A percentile compares a stretch with the other conserved stretches of the same genome.
Evolutionary conservation across 2,888 invertebrate genomes (phyloP).

Genomic region (Drosophila melanosoma): DNA sequence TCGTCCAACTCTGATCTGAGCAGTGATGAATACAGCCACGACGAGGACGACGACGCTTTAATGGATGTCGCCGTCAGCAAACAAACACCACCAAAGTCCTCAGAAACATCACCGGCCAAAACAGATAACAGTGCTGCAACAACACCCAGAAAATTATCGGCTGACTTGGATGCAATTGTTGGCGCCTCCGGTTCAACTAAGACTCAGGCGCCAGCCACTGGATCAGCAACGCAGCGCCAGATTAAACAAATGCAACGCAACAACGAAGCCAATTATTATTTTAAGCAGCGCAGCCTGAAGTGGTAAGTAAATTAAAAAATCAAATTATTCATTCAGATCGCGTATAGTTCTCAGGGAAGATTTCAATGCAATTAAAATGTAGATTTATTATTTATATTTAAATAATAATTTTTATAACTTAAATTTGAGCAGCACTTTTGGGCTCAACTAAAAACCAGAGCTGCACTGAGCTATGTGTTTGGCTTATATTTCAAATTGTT

Average conservation of each 20-base stretch:
- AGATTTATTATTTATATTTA: background rate
- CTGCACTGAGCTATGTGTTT: background rate
- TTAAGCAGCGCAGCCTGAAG: slow-evolving; percentile 58
- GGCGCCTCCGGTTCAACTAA: slow-evolving; percentile 5
- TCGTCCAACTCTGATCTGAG: slow-evolving; percentile 75
- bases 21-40: slow-evolving; percentile 68
- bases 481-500: background rate
- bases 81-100: slow-evolving; percentile 30
- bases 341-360: background rate
- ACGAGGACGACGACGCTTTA: slow-evolving; percentile 65
- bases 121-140: slow-evolving; percentile 21
- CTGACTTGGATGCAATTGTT: slow-evolving; percentile 12
- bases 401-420: background rate
- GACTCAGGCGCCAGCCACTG: slow-evolving; percentile 12
- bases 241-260: slow-evolving; percentile 41
- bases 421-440: background rate
- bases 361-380: background rate
- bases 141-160: slow-evolving; percentile 30
- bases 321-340: background rate
- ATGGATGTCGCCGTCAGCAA: slow-evolving; percentile 68
- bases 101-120: slow-evolving; percentile 29
- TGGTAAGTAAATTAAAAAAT: slow-evolving; percentile 43
- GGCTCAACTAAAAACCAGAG: background rate
- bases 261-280: slow-evolving; percentile 33
- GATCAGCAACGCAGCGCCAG: slow-evolving; percentile 27